Base-by-base conservation (phyloP, 2,113 vertebrate genomes). In the Sinocyclocheilus grahami region DNA sequence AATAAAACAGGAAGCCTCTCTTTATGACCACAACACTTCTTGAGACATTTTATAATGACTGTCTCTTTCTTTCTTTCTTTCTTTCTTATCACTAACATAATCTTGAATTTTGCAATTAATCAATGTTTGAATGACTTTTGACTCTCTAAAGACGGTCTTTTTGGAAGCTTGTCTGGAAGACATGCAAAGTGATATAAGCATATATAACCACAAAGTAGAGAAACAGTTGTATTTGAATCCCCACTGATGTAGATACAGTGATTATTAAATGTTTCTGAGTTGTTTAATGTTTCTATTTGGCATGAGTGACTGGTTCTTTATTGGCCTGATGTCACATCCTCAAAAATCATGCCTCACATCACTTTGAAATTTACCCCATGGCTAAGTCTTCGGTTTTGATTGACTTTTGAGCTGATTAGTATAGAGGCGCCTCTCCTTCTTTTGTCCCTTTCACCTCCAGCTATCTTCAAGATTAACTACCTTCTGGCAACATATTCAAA, bases 401-500 rank as follows among this genome's bases (percentile, higher is more conserved):
- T 85, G 74, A 89, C 71, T 33, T 76, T 18, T 74, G 22, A 20
- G 48, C 74, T 89, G 80, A 90, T 90, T 89, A 55, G 9, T 87
- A 82, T 87, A 82, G 90, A 87, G 37, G 74, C 65, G 72, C 71
- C 51, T 88, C n/a, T 81, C 37, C 78, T 63, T 60, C 53, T 39
- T 51, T 76, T 85, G 63, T 60, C 55, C 27, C 16, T 39, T 72
- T 83, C 79, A 82, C 74, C 74, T 86, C 81, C 27, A 86, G 80
- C 72, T 22, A 48, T 76, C 76, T 67, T 83, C 78, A 79, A 53
- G 83, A 89, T 88, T 75, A 85, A 87, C 71, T 80, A 81, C 81
- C 62, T 24, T 14, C 74, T 33, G 30, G 74, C 81, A 85, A 90
- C 78, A 85, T 72, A 76, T 89, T 91, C 86, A 83, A 83, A 87